Percentiles rank a stretch among this genome's conserved stretches.
Conservation (phyloP, 2,797 vertebrate genomes). For the Nasua narica region DNA sequence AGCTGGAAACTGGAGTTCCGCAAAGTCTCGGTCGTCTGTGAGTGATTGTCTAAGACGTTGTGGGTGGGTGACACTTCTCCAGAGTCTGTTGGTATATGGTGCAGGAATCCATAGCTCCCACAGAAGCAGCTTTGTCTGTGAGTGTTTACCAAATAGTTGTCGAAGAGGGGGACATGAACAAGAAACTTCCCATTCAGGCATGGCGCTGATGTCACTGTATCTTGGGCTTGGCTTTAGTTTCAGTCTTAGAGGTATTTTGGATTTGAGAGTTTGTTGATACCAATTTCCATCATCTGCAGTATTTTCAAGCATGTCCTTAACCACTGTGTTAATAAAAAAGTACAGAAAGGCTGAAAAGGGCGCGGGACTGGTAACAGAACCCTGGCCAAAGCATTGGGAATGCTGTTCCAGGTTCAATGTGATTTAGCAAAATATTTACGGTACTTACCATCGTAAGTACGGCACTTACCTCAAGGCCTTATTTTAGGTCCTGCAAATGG, state of each 20-base stretch:
- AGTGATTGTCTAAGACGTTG: not conserved
- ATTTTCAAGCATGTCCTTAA: not conserved
- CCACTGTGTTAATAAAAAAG: not conserved
- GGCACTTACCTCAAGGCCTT: not conserved
- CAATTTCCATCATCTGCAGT: not conserved
- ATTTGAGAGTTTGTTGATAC: not conserved
- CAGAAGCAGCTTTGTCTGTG: not conserved
- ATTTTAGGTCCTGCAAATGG: not conserved
- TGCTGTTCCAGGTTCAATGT: not conserved
- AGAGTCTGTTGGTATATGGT: not conserved
- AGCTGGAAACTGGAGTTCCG: not conserved
- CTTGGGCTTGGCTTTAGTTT: not conserved
- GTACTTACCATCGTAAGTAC: not conserved
- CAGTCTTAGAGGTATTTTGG: not conserved
- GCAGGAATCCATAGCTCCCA: not conserved
- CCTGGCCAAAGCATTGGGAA: not conserved
- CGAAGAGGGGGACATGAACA: not conserved
- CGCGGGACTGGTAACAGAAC: not conserved
- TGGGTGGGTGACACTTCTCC: not conserved
- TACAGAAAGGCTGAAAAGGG: not conserved
- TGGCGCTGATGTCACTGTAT: not conserved
- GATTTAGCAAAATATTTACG: not conserved
- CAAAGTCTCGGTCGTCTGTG: not conserved
- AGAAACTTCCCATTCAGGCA: not conserved
- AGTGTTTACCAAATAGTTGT: not conserved